Conservation (phyloP, 2,797 vertebrate genomes). For the Petrocephalus schoutedeni region DNA sequence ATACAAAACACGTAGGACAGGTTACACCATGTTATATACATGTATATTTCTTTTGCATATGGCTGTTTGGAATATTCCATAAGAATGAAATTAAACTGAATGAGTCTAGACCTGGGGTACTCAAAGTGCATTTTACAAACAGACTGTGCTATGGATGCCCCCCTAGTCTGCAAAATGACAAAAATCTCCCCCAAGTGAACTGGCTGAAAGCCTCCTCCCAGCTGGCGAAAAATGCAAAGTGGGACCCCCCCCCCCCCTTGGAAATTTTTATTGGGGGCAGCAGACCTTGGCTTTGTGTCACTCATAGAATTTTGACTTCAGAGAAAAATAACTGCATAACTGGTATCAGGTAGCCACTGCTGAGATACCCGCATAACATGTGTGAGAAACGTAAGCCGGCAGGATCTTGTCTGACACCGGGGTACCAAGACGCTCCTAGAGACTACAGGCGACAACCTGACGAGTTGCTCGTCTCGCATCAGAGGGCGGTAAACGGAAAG, state of each 20-base stretch:
- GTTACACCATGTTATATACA: not conserved
- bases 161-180: not conserved
- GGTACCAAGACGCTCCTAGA: not conserved
- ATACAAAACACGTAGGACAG: conserved; percentile 7
- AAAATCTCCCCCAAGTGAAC: not conserved
- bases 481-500: not conserved
- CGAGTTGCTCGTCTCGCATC: not conserved
- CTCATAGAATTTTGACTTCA: not conserved
- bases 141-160: not conserved
- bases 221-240: not conserved
- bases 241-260: not conserved
- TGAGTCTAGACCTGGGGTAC: not conserved
- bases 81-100: not conserved
- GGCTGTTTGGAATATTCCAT: not conserved
- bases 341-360: not conserved
- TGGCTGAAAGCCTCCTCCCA: not conserved
- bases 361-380: not conserved
- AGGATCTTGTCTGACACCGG: not conserved
- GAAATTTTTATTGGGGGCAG: not conserved
- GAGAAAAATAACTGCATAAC: not conserved
- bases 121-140: not conserved
- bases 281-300: not conserved
- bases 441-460: not conserved
- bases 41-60: not conserved
- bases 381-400: not conserved